Evolutionary conservation across 2,113 vertebrate species (phyloP).

Genomic region (Beaufortia kweichowensis): DNA sequence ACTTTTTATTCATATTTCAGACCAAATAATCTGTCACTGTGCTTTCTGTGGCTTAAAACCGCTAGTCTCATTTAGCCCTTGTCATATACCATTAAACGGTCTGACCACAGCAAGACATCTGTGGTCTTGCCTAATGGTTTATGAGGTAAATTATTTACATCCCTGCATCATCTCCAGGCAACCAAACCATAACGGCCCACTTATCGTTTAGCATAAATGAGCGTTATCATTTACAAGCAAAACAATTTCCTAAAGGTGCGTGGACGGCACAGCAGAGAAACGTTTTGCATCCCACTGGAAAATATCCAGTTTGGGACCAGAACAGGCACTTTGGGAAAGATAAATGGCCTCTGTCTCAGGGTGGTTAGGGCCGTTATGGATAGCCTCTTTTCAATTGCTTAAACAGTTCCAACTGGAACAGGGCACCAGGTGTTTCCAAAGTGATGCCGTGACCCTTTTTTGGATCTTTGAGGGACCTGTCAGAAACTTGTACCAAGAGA

Average conservation of each 20-base stretch:
- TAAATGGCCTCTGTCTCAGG: not conserved
- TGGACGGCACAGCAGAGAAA: not conserved
- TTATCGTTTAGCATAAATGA: slow-evolving; percentile 1
- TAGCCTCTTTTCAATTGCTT: not conserved
- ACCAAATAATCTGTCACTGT: not conserved
- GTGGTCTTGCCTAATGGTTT: not conserved
- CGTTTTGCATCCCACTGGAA: slow-evolving; percentile 4
- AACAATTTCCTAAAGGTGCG: not conserved
- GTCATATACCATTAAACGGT: not conserved
- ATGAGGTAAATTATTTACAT: not conserved
- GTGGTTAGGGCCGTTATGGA: not conserved
- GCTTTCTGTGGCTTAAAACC: not conserved
- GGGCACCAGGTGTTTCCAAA: slow-evolving; percentile 28
- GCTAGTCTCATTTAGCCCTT: slow-evolving; percentile 15
- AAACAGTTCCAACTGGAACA: not conserved
- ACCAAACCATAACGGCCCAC: slow-evolving; percentile 9
- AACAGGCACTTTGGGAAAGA: slow-evolving; percentile 9
- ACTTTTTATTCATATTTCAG: slow-evolving; percentile 1
- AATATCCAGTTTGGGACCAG: slow-evolving; percentile 4
- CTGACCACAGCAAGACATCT: slow-evolving; percentile 27
- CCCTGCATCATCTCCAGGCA: slow-evolving; percentile 15
- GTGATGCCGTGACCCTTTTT: slow-evolving; percentile 1
- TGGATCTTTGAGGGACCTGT: not conserved
- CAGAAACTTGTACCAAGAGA: not conserved
- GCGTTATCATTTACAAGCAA: not conserved